Base-by-base conservation (phyloP, 2,888 invertebrate species). In the Drosophila siamana region DNA sequence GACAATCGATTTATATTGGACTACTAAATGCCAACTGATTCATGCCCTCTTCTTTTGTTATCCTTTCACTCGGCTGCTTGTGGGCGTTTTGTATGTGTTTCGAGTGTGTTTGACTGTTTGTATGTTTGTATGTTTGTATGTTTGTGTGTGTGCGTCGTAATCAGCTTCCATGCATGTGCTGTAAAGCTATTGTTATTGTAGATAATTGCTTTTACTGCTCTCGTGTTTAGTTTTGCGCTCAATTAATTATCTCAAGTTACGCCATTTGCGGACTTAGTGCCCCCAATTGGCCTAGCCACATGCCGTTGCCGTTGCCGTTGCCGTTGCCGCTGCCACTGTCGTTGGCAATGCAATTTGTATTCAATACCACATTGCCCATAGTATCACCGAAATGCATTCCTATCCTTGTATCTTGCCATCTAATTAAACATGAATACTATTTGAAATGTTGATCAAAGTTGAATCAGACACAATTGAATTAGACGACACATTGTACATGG, bases 161-260 rank as follows among this genome's bases (percentile, higher is more conserved):
- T 56, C 55, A 61, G 55, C 63, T 30, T 60, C 30, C 59, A 44
- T 57, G 52, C 52, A 28, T 41, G 43, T 74, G 16, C 46, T 36
- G 19, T 33, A 47, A 13, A 41, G 24, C 64, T 36, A 51, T 78
- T 79, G 76, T 73, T 85, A 67, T 85, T 79, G 80, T 71, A 76
- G 84, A 88, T 88, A 88, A 86, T 85, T 88, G 88, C 84, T 80
- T 83, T 83, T 78, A 78, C 63, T 65, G 70, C 64, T 85, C 50
- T 86, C 78, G 69, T 83, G 88, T 88, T 86, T 80, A 71, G 84
- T 68, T 86, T 84, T 70, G 81, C 76, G 79, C 85, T 86, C 84
- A 88, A 85, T 85, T 85, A 88, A 85, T 85, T 88, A 88, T 86
- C 84, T 81, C 72, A 86, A 85, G 81, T 81, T 83, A 46, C 64